These are phyloP conservation scores for Pollicipes pollicipes DNA, from an alignment of 1,140 invertebrate species.

Conservation along the genomic window DNA sequence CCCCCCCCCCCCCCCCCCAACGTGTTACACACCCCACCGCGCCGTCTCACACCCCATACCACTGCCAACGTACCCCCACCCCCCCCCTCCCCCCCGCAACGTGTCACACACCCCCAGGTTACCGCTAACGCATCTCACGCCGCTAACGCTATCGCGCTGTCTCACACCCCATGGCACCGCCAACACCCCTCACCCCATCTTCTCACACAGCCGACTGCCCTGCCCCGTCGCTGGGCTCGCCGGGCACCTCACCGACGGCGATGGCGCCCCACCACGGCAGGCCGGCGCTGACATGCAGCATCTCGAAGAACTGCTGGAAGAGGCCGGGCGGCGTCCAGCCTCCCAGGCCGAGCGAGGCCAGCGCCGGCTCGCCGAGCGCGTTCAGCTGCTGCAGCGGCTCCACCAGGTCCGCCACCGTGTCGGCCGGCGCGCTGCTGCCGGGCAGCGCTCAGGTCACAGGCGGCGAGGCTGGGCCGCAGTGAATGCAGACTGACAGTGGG, in stretches of 20 bases:
- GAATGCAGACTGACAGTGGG: no score
- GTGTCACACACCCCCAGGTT: no score
- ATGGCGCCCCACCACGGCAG: constrained; percentile 85
- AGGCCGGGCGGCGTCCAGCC: constrained; percentile 56
- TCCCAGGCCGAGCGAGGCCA: constrained; percentile 59
- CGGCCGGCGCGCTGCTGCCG: neutral
- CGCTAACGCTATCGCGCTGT: no score
- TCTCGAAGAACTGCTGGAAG: constrained; percentile 60
- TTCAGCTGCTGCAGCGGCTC: constrained; percentile 12
- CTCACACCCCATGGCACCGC: no score
- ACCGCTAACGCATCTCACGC: no score
- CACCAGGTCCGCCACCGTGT: neutral
- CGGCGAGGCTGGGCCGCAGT: no score
- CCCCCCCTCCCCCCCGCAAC: no score
- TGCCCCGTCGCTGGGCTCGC: neutral
- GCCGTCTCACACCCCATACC: no score
- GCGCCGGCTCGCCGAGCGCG: constrained; percentile 48
- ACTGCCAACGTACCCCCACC: no score
- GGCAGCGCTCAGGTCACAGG: neutral
- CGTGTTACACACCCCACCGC: no score
- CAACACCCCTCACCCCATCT: neutral
- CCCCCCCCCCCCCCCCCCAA: no score
- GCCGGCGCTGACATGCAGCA: constrained; percentile 48
- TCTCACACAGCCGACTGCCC: neutral
- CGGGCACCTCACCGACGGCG: constrained; percentile 36